These are phyloP conservation scores for Bungarus multicinctus DNA, from an alignment of 2,113 vertebrate genomes.

Conservation along the genomic window DNA sequence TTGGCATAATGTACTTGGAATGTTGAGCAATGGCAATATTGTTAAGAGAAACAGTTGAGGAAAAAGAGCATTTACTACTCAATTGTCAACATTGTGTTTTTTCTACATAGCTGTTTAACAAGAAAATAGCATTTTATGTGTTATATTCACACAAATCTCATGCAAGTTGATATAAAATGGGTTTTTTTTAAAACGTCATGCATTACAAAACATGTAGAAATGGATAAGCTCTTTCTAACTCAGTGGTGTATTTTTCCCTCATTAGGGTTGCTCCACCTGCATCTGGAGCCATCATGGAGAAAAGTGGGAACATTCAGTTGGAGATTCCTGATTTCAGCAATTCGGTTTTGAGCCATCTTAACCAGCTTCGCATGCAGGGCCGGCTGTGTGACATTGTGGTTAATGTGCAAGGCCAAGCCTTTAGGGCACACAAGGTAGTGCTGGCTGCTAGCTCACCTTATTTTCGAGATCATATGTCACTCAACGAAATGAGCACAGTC, in stretches of 20 bases:
- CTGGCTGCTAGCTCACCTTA: conserved; percentile 98
- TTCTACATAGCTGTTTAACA: background rate
- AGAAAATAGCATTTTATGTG: background rate
- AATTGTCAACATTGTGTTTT: background rate
- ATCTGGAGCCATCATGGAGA: conserved; percentile 84
- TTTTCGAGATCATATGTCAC: conserved; percentile 99
- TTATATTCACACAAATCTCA: background rate
- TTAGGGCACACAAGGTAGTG: conserved; percentile 96
- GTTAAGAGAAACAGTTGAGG: background rate
- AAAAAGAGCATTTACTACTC: background rate
- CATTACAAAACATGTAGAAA: background rate
- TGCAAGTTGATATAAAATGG: background rate
- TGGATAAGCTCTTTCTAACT: background rate
- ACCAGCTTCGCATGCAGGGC: conserved; percentile 95
- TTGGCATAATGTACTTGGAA: background rate
- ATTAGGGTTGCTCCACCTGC: conserved; percentile 57
- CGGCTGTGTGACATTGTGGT: conserved; percentile 97
- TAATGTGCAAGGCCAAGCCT: conserved; percentile 93
- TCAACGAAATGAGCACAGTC: conserved; percentile 96
- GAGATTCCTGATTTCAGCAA: conserved; percentile 99
- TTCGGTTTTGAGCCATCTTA: conserved; percentile 94
- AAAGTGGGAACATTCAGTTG: conserved; percentile 92
- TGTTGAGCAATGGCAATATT: background rate
- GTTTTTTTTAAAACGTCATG: background rate
- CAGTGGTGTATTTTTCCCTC: background rate